Percentiles rank a stretch among this genome's conserved stretches.
Evolutionary conservation across 2,888 invertebrate species (phyloP).

Genomic region (Thysanoteuthis rhombus): DNA sequence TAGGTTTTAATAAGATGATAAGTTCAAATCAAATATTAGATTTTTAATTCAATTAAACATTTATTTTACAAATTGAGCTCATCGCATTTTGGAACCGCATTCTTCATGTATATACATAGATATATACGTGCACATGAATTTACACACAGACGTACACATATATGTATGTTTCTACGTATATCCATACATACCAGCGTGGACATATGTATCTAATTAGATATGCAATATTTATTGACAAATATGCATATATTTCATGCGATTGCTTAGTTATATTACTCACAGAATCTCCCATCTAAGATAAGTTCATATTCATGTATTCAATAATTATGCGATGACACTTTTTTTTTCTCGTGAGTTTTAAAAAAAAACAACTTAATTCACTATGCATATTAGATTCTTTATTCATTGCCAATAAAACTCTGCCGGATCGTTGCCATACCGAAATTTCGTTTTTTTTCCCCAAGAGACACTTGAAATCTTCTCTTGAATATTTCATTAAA

Average conservation of each 20-base stretch:
- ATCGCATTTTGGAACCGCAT: too few relatives aligned
- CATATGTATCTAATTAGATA: background rate
- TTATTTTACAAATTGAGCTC: too few relatives aligned
- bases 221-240: slow-evolving; percentile 12
- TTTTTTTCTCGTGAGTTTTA: background rate
- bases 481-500: background rate
- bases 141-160: too few relatives aligned
- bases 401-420: background rate
- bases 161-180: too few relatives aligned
- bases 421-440: background rate
- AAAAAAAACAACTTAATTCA: background rate
- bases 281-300: background rate
- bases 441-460: background rate
- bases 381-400: background rate
- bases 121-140: too few relatives aligned
- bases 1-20: too few relatives aligned
- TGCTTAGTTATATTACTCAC: background rate
- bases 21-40: too few relatives aligned
- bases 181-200: too few relatives aligned
- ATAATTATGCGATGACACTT: background rate
- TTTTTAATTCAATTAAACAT: too few relatives aligned
- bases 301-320: background rate
- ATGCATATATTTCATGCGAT: background rate
- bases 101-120: too few relatives aligned
- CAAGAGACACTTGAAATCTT: background rate